Percentiles rank a stretch among this genome's conserved stretches.
Conservation (phyloP, 1,140 invertebrate genomes). For the Drosophila albomicans region DNA sequence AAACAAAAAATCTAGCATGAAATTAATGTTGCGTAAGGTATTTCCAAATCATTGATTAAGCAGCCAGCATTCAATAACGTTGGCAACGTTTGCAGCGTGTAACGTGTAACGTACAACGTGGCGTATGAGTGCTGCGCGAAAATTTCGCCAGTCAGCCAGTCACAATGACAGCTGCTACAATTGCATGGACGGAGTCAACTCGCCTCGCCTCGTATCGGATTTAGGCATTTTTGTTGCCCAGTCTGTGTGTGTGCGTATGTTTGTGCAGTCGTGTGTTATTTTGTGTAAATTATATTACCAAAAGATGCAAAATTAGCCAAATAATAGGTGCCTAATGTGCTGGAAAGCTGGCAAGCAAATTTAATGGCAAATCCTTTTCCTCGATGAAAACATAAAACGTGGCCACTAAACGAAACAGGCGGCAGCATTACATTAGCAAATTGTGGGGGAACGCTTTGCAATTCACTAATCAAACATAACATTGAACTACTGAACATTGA, state of each 20-base stretch:
- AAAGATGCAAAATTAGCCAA: conserved; percentile 82
- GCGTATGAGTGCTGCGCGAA: conserved; percentile 70
- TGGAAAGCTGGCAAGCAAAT: conserved; percentile 66
- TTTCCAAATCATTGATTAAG: conserved; percentile 79
- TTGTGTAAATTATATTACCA: conserved; percentile 80
- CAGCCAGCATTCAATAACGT: conserved; percentile 43
- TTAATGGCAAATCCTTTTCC: conserved; percentile 72
- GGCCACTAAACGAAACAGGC: conserved; percentile 24
- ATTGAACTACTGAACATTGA: conserved; percentile 35
- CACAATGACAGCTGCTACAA: conserved; percentile 50
- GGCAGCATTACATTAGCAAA: conserved; percentile 32
- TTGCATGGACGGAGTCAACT: conserved; percentile 23
- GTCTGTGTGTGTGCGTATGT: conserved; percentile 16
- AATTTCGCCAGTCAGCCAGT: conserved; percentile 35
- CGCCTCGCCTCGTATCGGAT: background rate
- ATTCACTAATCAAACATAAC: conserved; percentile 64
- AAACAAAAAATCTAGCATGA: conserved; percentile 46
- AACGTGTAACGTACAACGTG: conserved; percentile 41
- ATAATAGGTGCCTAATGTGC: conserved; percentile 77
- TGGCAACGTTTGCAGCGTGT: conserved; percentile 31
- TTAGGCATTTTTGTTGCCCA: conserved; percentile 5
- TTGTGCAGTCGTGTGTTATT: conserved; percentile 79
- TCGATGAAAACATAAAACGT: conserved; percentile 71
- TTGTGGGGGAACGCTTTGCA: conserved; percentile 32
- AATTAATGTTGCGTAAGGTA: conserved; percentile 79